Conservation (phyloP, 2,797 vertebrate genomes). For the Sebastes hubbsi region DNA sequence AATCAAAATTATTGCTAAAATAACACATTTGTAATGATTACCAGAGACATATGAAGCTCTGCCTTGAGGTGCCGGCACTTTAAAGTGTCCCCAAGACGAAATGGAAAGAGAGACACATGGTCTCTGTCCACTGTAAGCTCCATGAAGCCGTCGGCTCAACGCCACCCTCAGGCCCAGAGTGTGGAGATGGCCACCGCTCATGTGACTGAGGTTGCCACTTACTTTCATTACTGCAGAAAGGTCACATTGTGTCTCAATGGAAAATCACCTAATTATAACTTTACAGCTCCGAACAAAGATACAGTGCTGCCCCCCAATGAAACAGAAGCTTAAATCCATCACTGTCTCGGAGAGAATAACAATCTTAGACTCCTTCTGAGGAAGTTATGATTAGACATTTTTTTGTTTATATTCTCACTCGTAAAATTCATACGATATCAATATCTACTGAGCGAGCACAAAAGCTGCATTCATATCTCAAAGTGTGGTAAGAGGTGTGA, state of each 20-base stretch:
- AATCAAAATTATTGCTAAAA: conserved; percentile 25
- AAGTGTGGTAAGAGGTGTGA: not conserved
- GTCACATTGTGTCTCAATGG: conserved; percentile 77
- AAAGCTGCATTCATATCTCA: not conserved
- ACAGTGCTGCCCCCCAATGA: conserved; percentile 35
- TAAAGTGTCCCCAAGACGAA: conserved; percentile 30
- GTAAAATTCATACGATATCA: not conserved
- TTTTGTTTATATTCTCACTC: not conserved
- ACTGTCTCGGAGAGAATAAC: conserved; percentile 2
- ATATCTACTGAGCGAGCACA: not conserved
- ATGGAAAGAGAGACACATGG: conserved; percentile 63
- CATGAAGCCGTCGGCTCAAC: conserved; percentile 70
- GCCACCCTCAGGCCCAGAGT: conserved; percentile 37
- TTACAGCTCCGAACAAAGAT: conserved; percentile 61
- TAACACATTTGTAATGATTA: conserved; percentile 21
- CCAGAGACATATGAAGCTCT: conserved; percentile 2
- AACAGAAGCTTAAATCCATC: conserved; percentile 31
- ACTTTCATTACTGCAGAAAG: conserved; percentile 81
- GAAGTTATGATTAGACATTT: not conserved
- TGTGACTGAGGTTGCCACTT: conserved; percentile 72
- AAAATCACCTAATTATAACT: conserved; percentile 82
- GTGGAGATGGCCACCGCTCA: conserved; percentile 67
- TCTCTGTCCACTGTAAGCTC: conserved; percentile 62
- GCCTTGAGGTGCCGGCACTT: conserved; percentile 5
- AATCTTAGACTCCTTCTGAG: not conserved